Conservation (phyloP, 30 jellyfish, hydroid and myxozoan genomes). For the Aurelia sp. region DNA sequence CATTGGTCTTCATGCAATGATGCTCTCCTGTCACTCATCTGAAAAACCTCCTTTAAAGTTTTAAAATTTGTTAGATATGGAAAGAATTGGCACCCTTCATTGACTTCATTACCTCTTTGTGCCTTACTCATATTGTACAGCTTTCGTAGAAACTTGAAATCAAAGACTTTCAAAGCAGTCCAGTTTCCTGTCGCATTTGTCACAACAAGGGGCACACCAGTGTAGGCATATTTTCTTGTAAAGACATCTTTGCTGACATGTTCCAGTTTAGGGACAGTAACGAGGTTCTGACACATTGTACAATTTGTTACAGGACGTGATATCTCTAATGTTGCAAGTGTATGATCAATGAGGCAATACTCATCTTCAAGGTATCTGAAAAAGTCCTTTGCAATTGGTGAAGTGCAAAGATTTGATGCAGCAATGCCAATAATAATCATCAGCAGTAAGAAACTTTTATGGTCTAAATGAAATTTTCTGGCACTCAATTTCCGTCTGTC, state of each 20-base stretch:
- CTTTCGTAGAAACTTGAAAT: constrained; percentile 63
- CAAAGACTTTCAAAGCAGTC: constrained; percentile 88
- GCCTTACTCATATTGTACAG: constrained; percentile 63
- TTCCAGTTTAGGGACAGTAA: constrained; percentile 65
- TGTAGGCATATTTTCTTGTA: constrained; percentile 77
- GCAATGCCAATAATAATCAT: constrained; percentile 7
- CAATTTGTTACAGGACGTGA: constrained; percentile 84
- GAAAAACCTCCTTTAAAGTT: constrained; percentile 72
- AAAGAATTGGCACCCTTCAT: constrained; percentile 84
- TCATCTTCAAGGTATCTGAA: constrained; percentile 27
- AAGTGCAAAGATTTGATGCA: neutral
- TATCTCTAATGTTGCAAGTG: constrained; percentile 65
- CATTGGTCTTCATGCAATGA: constrained; percentile 80
- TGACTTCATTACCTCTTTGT: constrained; percentile 43
- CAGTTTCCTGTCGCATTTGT: constrained; percentile 85
- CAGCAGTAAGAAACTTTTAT: neutral
- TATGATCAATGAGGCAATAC: constrained; percentile 66
- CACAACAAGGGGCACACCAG: constrained; percentile 92
- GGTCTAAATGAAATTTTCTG: neutral
- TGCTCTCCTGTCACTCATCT: constrained; percentile 89
- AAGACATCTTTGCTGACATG: constrained; percentile 69
- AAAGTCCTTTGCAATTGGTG: constrained; percentile 18
- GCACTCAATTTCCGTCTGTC: constrained; percentile 8
- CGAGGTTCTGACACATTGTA: constrained; percentile 72
- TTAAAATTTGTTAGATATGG: constrained; percentile 90